Base-by-base conservation (phyloP, 2,113 vertebrate species). In the Chloebia gouldiae region DNA sequence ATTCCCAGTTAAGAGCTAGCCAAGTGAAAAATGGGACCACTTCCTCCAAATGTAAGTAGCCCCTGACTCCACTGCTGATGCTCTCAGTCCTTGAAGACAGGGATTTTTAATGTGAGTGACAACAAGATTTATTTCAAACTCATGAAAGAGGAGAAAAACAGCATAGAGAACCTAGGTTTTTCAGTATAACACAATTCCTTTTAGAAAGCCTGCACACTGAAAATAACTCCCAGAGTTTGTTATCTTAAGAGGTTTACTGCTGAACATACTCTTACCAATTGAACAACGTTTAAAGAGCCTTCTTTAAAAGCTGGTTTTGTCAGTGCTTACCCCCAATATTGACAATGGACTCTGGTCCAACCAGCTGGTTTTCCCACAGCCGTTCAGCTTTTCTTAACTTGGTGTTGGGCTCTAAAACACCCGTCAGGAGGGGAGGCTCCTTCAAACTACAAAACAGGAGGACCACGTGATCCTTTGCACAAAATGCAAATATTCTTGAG, bases 291-390 rank as follows among this genome's bases (percentile, higher is more conserved):
- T 57, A 39, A 73, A 87, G 33, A 73, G 13, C 4, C 17, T 79
- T 86, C 21, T 68, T 82, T 47, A 93, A 80, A 69, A 82, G 25
- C 10, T 73, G 31, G 15, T 65, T 70, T 37, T 47, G 16, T 13
- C 54, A 91, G 66, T 93, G 91, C 98, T 97, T 96, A 99, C 99
- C 99, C 90, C 98, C 99, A 27, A 99, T 98, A 96, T 98, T 98
- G 91, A 95, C 97, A 92, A 99, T 98, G 69, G 99, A 99, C 93
- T 99, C 99, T 7, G 99, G 99, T 45, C 99, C 99, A 6, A 97
- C 20, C 77, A 99, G 95, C 66, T 98, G 98, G 81, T 99, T 98
- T 90, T 99, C 98, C 96, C 98, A 99, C 37, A 99, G 94, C 49
- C 98, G 97, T 95, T 99, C 97, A 12, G 98, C 99, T 91, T 99